Percentiles rank a stretch among this genome's conserved stretches.
Evolutionary conservation across 2,113 vertebrate species (phyloP).

Genomic region (Ranitomeya variabilis): DNA sequence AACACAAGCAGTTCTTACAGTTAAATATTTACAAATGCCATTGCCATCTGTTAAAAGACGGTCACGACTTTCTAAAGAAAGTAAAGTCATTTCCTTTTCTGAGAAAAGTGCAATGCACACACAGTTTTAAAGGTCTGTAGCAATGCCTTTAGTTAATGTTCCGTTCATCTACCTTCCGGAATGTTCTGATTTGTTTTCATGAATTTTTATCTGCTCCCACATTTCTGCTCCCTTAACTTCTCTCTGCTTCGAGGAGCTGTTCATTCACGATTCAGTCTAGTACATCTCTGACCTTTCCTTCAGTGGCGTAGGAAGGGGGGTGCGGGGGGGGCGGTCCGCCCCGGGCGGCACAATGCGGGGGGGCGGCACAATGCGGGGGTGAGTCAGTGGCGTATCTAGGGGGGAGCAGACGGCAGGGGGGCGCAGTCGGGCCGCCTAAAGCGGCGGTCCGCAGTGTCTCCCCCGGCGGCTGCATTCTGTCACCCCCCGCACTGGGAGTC

Average conservation of each 20-base stretch:
- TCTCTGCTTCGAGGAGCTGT: slow-evolving; percentile 36
- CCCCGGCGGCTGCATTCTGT: too few species aligned
- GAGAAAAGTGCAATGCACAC: slow-evolving; percentile 14
- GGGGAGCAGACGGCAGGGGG: too few species aligned
- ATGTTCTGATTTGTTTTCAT: slow-evolving; percentile 44
- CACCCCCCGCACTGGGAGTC: too few species aligned
- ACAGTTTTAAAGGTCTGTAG: slow-evolving; percentile 37
- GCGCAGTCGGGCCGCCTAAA: too few species aligned
- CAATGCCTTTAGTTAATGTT: slow-evolving; percentile 52
- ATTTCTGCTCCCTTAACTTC: slow-evolving; percentile 54
- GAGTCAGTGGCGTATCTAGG: too few species aligned
- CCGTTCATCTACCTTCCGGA: slow-evolving; percentile 40
- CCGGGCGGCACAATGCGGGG: too few species aligned
- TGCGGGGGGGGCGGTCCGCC: too few species aligned
- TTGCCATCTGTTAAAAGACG: slow-evolving; percentile 9
- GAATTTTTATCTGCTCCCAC: slow-evolving; percentile 58
- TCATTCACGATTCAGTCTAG: slow-evolving; percentile 60
- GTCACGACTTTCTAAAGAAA: slow-evolving; percentile 20
- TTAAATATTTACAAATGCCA: slow-evolving; percentile 24
- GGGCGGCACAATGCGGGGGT: too few species aligned
- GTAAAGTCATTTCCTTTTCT: slow-evolving; percentile 15
- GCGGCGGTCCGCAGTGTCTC: too few species aligned
- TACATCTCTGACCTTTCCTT: slow-evolving; percentile 60
- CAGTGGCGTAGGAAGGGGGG: too few species aligned
- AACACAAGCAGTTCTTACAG: background rate